Percentiles rank a stretch among this genome's conserved stretches.
These are phyloP conservation scores for Halcyon badia DNA, from an alignment of 2,797 vertebrate genomes.

Conservation along the genomic window DNA sequence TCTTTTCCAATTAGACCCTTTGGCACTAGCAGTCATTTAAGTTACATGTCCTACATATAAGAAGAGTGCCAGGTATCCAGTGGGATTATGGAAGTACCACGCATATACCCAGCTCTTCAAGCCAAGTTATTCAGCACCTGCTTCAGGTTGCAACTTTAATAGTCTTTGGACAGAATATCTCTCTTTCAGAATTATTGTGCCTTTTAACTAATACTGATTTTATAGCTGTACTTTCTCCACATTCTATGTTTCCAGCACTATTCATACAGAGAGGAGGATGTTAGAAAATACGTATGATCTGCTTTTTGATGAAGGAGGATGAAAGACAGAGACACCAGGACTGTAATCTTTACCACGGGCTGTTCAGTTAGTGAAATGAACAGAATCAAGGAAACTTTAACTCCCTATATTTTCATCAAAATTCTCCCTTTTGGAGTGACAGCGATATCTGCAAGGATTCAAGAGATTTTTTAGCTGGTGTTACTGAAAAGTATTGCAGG, in stretches of 20 bases:
- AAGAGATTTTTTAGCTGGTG: neutral
- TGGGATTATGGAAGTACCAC: neutral
- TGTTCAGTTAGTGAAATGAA: neutral
- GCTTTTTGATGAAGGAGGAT: neutral
- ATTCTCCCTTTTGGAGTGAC: neutral
- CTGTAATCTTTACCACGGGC: neutral
- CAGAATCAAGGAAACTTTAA: neutral
- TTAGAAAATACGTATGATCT: neutral
- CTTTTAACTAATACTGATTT: neutral
- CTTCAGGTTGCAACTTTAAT: neutral
- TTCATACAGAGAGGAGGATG: neutral
- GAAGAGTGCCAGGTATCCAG: neutral
- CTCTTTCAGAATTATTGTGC: neutral
- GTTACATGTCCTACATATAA: neutral
- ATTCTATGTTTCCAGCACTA: fast-evolving
- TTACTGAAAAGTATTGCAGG: neutral
- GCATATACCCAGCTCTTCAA: neutral
- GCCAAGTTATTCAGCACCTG: neutral
- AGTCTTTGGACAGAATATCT: neutral
- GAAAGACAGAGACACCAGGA: neutral
- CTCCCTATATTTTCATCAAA: neutral
- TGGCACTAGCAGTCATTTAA: neutral
- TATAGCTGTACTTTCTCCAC: neutral
- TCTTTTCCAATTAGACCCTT: neutral
- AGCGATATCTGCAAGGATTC: neutral